Conservation (phyloP, 1,140 invertebrate species). For the Planococcus citri region DNA sequence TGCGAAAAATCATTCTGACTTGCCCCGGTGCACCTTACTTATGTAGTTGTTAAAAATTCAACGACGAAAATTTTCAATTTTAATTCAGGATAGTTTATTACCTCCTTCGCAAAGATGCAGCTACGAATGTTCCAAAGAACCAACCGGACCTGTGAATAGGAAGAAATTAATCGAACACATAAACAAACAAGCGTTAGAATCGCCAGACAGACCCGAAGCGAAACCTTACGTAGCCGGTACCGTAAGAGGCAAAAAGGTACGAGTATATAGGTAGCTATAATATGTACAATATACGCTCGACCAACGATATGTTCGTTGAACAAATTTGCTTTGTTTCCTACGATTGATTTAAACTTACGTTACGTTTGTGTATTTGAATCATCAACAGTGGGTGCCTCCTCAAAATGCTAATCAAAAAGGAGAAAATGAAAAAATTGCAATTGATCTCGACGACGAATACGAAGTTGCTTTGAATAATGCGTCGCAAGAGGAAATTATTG, state of each 20-base stretch:
- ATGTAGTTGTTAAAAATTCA: too few relatives aligned
- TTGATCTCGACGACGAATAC: slow-evolving; percentile 90
- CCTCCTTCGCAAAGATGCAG: slow-evolving; percentile 90
- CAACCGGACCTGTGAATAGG: slow-evolving; percentile 89
- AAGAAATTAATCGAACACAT: slow-evolving; percentile 96
- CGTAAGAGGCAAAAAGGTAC: slow-evolving; percentile 81
- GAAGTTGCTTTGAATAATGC: slow-evolving; percentile 81
- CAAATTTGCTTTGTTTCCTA: too few relatives aligned
- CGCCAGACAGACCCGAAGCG: slow-evolving; percentile 90
- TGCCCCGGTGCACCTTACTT: too few relatives aligned
- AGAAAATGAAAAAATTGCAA: slow-evolving; percentile 77
- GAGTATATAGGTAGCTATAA: too few relatives aligned
- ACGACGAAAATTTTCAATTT: slow-evolving; percentile 26
- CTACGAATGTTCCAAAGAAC: slow-evolving; percentile 86
- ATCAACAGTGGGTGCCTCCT: slow-evolving; percentile 71
- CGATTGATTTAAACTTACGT: too few relatives aligned
- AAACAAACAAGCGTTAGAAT: slow-evolving; percentile 92
- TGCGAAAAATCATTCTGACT: too few relatives aligned
- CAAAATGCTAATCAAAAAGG: slow-evolving; percentile 72
- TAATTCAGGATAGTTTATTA: slow-evolving; percentile 88
- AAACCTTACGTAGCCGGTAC: slow-evolving; percentile 85
- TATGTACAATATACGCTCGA: too few relatives aligned
- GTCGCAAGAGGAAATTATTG: slow-evolving; percentile 95
- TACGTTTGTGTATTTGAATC: too few relatives aligned
- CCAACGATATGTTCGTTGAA: too few relatives aligned